A percentile compares a stretch with the other conserved stretches of the same genome.
Evolutionary conservation across 1,140 invertebrate species (phyloP).

Genomic region (Paralvinella palmiformis): DNA sequence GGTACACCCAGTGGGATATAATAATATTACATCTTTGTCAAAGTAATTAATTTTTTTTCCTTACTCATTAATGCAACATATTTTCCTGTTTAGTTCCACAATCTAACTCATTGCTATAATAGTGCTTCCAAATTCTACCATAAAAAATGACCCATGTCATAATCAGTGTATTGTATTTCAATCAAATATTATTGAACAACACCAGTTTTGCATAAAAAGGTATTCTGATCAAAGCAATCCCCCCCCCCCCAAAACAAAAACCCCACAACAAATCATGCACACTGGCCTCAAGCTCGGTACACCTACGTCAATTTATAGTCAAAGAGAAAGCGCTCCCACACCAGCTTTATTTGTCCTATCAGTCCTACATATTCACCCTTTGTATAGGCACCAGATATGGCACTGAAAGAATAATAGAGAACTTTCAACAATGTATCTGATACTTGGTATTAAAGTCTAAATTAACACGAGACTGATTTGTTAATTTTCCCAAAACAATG

Average conservation of each 20-base stretch:
- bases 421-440: neutral
- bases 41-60: neutral
- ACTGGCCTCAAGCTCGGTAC: neutral
- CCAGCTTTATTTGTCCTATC: neutral
- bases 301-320: conserved; percentile 4
- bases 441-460: neutral
- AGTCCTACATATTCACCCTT: neutral
- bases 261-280: neutral
- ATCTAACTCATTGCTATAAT: no score
- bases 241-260: neutral
- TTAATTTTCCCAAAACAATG: neutral
- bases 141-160: neutral
- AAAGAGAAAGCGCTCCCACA: neutral
- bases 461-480: neutral
- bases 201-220: neutral
- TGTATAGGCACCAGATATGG: neutral
- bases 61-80: neutral
- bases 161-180: neutral
- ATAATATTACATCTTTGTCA: neutral
- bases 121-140: no score
- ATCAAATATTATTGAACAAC: neutral
- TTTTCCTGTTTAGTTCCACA: neutral
- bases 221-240: neutral
- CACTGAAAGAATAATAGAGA: neutral
- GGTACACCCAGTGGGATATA: neutral